Conservation (phyloP, 2,797 vertebrate genomes). For the Bucorvus abyssinicus region DNA sequence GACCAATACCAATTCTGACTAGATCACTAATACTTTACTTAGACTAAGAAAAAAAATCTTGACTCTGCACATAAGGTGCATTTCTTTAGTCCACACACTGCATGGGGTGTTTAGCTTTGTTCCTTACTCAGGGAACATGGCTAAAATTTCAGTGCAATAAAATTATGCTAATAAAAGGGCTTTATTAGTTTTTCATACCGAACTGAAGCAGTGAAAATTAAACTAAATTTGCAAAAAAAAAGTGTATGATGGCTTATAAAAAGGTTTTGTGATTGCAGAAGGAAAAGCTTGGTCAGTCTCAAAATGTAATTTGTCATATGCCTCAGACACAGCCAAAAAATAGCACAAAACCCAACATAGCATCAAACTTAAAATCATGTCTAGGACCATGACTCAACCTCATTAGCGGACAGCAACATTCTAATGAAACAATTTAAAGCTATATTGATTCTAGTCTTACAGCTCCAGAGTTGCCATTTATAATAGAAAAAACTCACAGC, state of each 20-base stretch:
- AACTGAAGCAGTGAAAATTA: not conserved
- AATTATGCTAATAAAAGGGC: not conserved
- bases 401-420: not conserved
- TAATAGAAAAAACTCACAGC: not conserved
- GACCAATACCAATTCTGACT: not conserved
- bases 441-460: not conserved
- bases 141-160: not conserved
- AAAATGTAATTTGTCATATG: not conserved
- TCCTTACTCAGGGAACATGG: not conserved
- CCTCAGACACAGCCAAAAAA: not conserved
- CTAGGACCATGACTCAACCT: not conserved
- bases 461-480: not conserved
- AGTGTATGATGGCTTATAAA: fast-evolving
- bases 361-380: not conserved
- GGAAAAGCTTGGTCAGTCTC: not conserved
- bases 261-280: not conserved
- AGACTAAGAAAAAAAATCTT: not conserved
- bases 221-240: not conserved
- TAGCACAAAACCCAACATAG: not conserved
- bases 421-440: not conserved
- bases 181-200: not conserved
- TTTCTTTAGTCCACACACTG: not conserved
- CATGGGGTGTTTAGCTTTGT: not conserved
- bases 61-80: not conserved
- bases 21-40: not conserved